These are phyloP conservation scores for Hyphantria cunea DNA, from an alignment of 1,140 invertebrate genomes.

Conservation along the genomic window DNA sequence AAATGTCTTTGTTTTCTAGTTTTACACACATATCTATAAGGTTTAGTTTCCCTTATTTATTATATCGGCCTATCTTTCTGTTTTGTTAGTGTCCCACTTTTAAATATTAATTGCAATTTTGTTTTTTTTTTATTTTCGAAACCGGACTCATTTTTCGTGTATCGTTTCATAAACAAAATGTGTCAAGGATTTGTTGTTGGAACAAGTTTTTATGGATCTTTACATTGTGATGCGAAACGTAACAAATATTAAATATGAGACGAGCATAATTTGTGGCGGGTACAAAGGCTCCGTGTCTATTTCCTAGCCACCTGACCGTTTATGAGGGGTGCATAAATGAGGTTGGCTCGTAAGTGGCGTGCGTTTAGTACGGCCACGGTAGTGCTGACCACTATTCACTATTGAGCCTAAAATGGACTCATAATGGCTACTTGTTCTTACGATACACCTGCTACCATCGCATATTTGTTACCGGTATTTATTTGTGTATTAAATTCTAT, in stretches of 20 bases:
- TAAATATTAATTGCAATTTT: conserved; percentile 19
- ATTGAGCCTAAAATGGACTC: conserved; percentile 75
- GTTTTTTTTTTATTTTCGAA: conserved; percentile 23
- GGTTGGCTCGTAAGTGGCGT: conserved; percentile 43
- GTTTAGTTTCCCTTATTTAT: neutral
- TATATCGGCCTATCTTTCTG: conserved; percentile 9
- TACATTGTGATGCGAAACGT: neutral
- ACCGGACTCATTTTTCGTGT: conserved; percentile 22
- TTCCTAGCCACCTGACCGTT: conserved; percentile 57
- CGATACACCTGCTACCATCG: conserved; percentile 67
- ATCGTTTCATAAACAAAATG: conserved; percentile 31
- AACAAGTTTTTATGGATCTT: conserved; percentile 17
- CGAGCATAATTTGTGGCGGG: conserved; percentile 5
- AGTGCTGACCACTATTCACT: conserved; percentile 59
- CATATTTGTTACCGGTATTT: conserved; percentile 68
- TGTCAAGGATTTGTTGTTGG: conserved; percentile 28
- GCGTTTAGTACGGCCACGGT: conserved; percentile 53
- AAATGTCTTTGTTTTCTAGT: neutral
- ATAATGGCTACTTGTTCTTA: conserved; percentile 74
- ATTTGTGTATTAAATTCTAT: conserved; percentile 51
- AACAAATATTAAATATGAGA: conserved; percentile 1
- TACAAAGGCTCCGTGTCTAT: conserved; percentile 22
- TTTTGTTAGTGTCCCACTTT: conserved; percentile 14
- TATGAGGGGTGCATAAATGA: conserved; percentile 78
- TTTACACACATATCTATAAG: neutral